These are phyloP conservation scores for Campopleginae sp. DNA, from an alignment of 2,888 invertebrate genomes.

Conservation along the genomic window DNA sequence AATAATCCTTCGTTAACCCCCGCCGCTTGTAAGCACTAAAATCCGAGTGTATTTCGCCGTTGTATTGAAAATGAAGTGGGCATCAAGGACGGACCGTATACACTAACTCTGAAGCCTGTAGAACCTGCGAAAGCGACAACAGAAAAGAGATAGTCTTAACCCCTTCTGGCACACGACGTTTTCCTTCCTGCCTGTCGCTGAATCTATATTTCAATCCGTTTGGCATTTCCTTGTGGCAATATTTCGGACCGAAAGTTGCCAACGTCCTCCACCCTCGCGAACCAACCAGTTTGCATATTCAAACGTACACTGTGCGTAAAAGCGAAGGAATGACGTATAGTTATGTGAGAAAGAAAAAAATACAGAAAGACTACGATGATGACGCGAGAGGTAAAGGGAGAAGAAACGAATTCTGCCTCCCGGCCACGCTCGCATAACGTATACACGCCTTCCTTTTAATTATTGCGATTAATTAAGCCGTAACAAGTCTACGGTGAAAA, in stretches of 20 bases:
- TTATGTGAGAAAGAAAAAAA: slow-evolving; percentile 18
- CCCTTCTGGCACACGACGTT: slow-evolving; percentile 50
- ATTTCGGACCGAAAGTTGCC: slow-evolving; percentile 58
- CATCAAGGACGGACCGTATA: slow-evolving; percentile 26
- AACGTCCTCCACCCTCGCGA: slow-evolving; percentile 65
- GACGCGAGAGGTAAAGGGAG: slow-evolving; percentile 25
- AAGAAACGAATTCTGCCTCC: slow-evolving; percentile 64
- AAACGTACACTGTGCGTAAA: slow-evolving; percentile 73
- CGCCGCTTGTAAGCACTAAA: slow-evolving; percentile 24
- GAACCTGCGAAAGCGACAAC: slow-evolving; percentile 51
- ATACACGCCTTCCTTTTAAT: slow-evolving; percentile 79
- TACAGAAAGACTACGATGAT: background rate
- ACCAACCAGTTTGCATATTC: slow-evolving; percentile 79
- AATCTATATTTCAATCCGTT: slow-evolving; percentile 22
- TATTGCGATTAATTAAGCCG: slow-evolving; percentile 82
- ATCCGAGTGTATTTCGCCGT: background rate
- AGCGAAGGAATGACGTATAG: slow-evolving; percentile 61
- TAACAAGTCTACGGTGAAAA: slow-evolving; percentile 75
- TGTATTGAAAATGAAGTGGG: slow-evolving; percentile 4
- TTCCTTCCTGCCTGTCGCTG: slow-evolving; percentile 36
- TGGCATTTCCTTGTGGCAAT: slow-evolving; percentile 42
- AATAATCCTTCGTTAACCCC: slow-evolving; percentile 45
- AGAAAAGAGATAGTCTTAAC: slow-evolving; percentile 48
- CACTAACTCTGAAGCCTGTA: slow-evolving; percentile 49
- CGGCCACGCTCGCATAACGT: slow-evolving; percentile 69